Percentiles rank a stretch among this genome's conserved stretches.
These are phyloP conservation scores for Zingel zingel DNA, from an alignment of 2,113 vertebrate species.

Conservation along the genomic window DNA sequence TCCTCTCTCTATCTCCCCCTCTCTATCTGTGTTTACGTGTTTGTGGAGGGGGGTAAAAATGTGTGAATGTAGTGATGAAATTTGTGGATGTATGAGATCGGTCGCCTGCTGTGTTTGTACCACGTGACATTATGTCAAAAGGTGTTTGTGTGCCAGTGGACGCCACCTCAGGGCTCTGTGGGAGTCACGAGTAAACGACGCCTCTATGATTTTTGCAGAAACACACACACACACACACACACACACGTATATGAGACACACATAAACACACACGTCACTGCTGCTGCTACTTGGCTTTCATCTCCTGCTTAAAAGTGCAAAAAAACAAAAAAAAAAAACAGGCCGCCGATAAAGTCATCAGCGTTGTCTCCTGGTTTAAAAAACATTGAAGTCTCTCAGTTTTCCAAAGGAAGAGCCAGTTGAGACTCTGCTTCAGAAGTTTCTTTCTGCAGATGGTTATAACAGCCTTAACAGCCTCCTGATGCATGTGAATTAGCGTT, in stretches of 20 bases:
- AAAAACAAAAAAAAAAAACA: slow-evolving; percentile 16
- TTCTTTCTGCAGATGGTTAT: slow-evolving; percentile 45
- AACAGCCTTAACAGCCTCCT: slow-evolving; percentile 72
- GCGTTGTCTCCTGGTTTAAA: slow-evolving; percentile 42
- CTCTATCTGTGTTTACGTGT: slow-evolving; percentile 68
- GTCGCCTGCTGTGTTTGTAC: neutral
- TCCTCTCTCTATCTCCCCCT: neutral
- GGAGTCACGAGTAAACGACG: slow-evolving; percentile 62
- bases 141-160: slow-evolving; percentile 74
- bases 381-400: slow-evolving; percentile 20
- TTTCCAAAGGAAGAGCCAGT: slow-evolving; percentile 17
- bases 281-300: slow-evolving; percentile 76
- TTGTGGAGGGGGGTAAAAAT: slow-evolving; percentile 46
- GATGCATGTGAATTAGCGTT: slow-evolving; percentile 70
- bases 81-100: slow-evolving; percentile 5
- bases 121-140: slow-evolving; percentile 46
- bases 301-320: slow-evolving; percentile 70
- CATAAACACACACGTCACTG: slow-evolving; percentile 50
- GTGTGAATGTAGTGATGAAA: slow-evolving; percentile 64
- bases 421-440: slow-evolving; percentile 23
- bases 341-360: slow-evolving; percentile 38
- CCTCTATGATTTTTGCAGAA: slow-evolving; percentile 53
- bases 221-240: slow-evolving; percentile 24
- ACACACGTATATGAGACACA: slow-evolving; percentile 16
- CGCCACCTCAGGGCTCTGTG: slow-evolving; percentile 79